Conservation (phyloP, 1,140 invertebrate genomes). For the Euglossa dilemma region DNA sequence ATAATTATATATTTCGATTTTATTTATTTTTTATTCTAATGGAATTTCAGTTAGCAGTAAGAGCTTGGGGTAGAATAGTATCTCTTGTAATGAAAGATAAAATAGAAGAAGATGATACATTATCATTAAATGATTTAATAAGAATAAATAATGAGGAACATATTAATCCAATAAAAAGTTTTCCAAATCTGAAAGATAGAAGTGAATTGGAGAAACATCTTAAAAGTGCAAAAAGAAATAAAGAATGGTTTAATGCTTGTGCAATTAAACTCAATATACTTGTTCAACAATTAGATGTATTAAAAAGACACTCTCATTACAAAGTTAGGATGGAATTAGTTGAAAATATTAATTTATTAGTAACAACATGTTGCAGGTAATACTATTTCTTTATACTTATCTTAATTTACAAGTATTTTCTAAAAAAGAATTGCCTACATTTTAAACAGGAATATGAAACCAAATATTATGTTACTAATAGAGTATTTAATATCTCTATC, state of each 20-base stretch:
- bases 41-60: slow-evolving; percentile 80
- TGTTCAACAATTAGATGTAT: slow-evolving; percentile 80
- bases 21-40: slow-evolving; percentile 37
- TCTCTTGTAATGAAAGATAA: slow-evolving; percentile 81
- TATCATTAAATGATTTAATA: slow-evolving; percentile 31
- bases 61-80: slow-evolving; percentile 81
- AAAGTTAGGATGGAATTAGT: slow-evolving; percentile 84
- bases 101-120: slow-evolving; percentile 46
- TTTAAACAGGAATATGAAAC: slow-evolving; percentile 83
- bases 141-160: slow-evolving; percentile 11
- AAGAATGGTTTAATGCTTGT: slow-evolving; percentile 84
- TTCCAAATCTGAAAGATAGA: slow-evolving; percentile 38
- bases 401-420: slow-evolving; percentile 1
- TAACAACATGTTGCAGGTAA: slow-evolving; percentile 84
- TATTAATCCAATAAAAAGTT: slow-evolving; percentile 41
- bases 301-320: slow-evolving; percentile 83
- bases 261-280: slow-evolving; percentile 83
- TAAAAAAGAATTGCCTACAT: slow-evolving; percentile 34
- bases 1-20: slow-evolving; percentile 22
- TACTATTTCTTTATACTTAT: slow-evolving; percentile 13
- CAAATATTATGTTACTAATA: slow-evolving; percentile 82
- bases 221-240: slow-evolving; percentile 77
- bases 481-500: slow-evolving; percentile 85
- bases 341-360: slow-evolving; percentile 80
- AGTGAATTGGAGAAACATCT: slow-evolving; percentile 78